These are phyloP conservation scores for Sinotaia quadrata DNA, from an alignment of 2,888 invertebrate genomes.

Conservation along the genomic window DNA sequence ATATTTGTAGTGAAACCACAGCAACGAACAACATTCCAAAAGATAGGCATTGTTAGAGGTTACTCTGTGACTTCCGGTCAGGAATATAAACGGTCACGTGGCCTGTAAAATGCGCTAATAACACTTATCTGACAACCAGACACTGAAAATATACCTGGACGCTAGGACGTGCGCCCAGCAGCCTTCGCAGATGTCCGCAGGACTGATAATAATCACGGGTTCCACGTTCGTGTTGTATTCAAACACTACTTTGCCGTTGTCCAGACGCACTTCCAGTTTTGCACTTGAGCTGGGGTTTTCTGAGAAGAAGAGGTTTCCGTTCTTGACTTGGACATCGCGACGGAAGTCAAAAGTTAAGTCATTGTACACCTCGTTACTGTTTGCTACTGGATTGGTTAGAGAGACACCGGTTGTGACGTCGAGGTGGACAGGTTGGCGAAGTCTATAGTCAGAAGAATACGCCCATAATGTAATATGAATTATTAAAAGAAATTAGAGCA, in stretches of 20 bases:
- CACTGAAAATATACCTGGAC: conserved; percentile 51
- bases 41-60: no score
- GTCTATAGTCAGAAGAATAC: background rate
- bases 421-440: conserved; percentile 51
- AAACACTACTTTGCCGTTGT: conserved; percentile 41
- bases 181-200: conserved; percentile 26
- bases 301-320: conserved; percentile 47
- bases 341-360: conserved; percentile 43
- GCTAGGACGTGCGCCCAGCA: conserved; percentile 52
- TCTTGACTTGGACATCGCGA: conserved; percentile 20
- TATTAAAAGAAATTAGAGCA: no score
- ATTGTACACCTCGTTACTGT: conserved; percentile 28
- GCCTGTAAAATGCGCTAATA: no score
- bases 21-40: no score
- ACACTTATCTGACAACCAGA: no score
- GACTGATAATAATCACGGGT: conserved; percentile 26
- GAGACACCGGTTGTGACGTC: conserved; percentile 29
- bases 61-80: no score
- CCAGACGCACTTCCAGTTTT: conserved; percentile 42
- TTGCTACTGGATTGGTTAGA: conserved; percentile 33
- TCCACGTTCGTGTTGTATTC: conserved; percentile 39
- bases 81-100: no score
- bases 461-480: no score
- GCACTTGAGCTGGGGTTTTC: conserved; percentile 36
- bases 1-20: no score